Percentiles rank a stretch among this genome's conserved stretches.
Evolutionary conservation across 2,113 vertebrate genomes (phyloP).

Genomic region (Odocoileus hemionus): DNA sequence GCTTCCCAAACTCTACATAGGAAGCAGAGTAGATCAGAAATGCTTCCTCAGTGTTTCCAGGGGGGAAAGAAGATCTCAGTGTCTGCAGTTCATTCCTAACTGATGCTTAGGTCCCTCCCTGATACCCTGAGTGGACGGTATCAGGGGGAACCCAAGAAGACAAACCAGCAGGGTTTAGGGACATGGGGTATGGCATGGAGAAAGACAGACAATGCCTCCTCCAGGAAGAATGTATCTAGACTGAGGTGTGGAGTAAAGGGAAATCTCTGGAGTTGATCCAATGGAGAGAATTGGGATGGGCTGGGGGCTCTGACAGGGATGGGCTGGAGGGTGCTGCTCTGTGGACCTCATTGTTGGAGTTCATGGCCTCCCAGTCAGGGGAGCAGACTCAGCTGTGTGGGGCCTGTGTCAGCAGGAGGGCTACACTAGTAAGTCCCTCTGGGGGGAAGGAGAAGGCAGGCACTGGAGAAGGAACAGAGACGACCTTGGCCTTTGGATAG

Average conservation of each 20-base stretch:
- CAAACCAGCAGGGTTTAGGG: neutral
- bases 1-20: neutral
- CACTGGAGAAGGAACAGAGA: neutral
- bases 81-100: neutral
- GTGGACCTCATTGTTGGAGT: neutral
- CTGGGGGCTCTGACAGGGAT: neutral
- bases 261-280: neutral
- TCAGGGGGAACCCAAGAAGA: neutral
- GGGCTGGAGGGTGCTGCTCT: neutral
- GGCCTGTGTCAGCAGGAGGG: neutral
- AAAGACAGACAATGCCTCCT: neutral
- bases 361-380: neutral
- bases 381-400: neutral
- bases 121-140: neutral
- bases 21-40: neutral
- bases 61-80: neutral
- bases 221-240: neutral
- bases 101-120: neutral
- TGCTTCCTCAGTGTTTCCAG: neutral
- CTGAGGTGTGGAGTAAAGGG: neutral
- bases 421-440: neutral
- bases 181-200: neutral
- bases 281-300: neutral
- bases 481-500: neutral
- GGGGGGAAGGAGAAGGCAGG: neutral